A percentile compares a stretch with the other conserved stretches of the same genome.
Evolutionary conservation across 2,113 vertebrate species (phyloP).

Genomic region (Nerophis ophidion): DNA sequence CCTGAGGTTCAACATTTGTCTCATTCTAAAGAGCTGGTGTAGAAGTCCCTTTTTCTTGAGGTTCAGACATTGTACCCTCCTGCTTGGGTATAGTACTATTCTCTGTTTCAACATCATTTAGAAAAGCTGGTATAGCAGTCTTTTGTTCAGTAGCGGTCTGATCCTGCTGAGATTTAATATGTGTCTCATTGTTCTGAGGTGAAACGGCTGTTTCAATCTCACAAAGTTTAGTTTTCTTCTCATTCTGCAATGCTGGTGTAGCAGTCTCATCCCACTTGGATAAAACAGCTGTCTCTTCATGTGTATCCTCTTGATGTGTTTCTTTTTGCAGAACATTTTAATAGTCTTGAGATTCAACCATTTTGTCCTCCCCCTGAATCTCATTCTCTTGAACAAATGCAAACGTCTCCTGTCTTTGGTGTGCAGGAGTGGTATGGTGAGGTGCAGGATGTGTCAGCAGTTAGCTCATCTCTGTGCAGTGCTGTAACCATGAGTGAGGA

Average conservation of each 20-base stretch:
- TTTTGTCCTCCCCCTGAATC: neutral
- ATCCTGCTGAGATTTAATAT: neutral
- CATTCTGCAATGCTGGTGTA: neutral
- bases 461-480: neutral
- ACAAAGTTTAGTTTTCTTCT: too few species aligned
- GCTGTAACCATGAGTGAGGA: neutral
- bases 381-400: neutral
- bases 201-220: too few species aligned
- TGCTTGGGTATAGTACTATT: too few species aligned
- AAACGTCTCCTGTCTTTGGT: neutral
- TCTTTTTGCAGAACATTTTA: neutral
- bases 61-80: neutral
- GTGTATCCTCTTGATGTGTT: neutral
- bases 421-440: neutral
- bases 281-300: neutral
- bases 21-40: neutral
- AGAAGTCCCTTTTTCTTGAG: neutral
- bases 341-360: neutral
- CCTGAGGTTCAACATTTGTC: neutral
- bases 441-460: neutral
- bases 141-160: neutral
- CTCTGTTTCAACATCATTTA: neutral
- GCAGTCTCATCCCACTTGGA: neutral
- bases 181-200: too few species aligned
- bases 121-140: neutral